Evolutionary conservation across 2,888 invertebrate genomes (phyloP), one percentile per base, ranked within the genome.

Genomic region (Stegana nigrithorax): DNA sequence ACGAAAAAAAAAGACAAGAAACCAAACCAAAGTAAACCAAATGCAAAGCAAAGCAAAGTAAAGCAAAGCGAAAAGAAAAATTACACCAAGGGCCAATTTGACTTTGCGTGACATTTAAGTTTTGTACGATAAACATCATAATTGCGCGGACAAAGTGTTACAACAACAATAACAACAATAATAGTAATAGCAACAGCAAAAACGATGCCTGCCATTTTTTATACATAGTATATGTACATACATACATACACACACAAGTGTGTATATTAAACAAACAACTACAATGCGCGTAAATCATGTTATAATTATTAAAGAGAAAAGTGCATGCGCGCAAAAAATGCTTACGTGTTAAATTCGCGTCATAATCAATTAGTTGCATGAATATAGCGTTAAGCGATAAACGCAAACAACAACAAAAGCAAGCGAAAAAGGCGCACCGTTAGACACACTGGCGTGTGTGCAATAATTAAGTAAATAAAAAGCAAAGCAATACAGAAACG

Each of bases 51-150:
- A 23, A 50, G 39, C 12, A 58, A 56, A 55, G 7, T 19, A 44
- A 62, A 62, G 60, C 47, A 21, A 58, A 29, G 36, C 21, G 42
- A 60, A 50, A 23, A 26, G 25, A 51, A 55, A 17, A 42, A 32
- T 42, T n/a, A 8, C 25, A 2, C 19, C 27, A 51, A 58, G 50
- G 17, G 60, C 50, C 27, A 45, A 36, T 26, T 1, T 59, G 45
- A 53, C 44, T 58, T 73, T 63, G 71, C 73, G 70, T 73, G 72
- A 67, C 69, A 58, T 51, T 64, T 72, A 60, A 70, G 69, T 71
- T 81, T 75, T 73, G 71, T 73, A 67, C 72, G 77, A 76, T 75
- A 73, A 71, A 67, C 66, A 77, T 72, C 73, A 66, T 81, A 83
- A 82, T 78, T 82, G 82, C n/a, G n/a, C n/a, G n/a, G 59, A 67